phyloP scores from a whole-genome alignment of 2,797 vertebrate genomes.

The Acanthis flammea region DNA sequence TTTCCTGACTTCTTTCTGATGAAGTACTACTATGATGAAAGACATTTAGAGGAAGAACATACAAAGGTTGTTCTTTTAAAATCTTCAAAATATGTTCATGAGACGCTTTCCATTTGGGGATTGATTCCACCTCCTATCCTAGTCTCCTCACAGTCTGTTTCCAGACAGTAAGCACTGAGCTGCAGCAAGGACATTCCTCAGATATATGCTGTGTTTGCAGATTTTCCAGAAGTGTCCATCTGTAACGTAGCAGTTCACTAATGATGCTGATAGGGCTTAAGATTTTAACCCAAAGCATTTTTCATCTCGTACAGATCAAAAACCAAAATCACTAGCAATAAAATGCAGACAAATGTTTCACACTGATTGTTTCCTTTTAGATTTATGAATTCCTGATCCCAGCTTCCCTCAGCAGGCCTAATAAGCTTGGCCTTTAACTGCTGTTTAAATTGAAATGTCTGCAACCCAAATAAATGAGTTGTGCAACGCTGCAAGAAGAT shows the following conservation, averaged over 20 bases:
- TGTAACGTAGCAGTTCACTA: background rate
- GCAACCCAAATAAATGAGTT: background rate
- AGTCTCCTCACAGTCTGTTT: background rate
- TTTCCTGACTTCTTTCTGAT: background rate
- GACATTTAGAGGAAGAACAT: background rate
- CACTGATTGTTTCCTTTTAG: background rate
- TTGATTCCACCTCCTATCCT: background rate
- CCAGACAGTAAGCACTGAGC: background rate
- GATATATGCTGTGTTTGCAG: background rate
- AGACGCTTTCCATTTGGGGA: background rate
- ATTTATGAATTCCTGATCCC: background rate
- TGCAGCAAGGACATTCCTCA: background rate
- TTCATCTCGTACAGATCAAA: background rate
- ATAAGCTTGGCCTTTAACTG: background rate
- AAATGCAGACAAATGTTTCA: background rate
- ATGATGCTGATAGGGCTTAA: background rate
- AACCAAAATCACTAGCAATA: background rate
- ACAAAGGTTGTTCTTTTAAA: background rate
- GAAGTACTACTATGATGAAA: background rate
- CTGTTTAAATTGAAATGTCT: background rate
- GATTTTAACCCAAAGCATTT: background rate
- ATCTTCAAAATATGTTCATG: background rate
- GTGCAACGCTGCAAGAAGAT: background rate
- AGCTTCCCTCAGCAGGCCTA: background rate
- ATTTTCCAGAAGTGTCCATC: background rate